Evolutionary conservation across 2,113 vertebrate genomes (phyloP).

Genomic region (Tyto alba): DNA sequence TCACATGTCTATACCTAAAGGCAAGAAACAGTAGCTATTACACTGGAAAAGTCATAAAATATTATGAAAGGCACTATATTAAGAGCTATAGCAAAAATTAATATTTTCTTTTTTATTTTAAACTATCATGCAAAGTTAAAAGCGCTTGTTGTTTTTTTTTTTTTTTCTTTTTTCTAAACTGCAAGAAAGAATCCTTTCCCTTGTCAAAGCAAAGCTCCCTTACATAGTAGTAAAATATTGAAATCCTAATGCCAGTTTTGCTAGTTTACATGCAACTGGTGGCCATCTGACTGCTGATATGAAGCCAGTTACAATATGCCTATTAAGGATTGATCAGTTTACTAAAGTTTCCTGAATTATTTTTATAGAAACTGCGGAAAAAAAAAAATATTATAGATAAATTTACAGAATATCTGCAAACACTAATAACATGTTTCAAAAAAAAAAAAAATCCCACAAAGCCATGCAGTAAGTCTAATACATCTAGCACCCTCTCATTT

Average conservation of each 20-base stretch:
- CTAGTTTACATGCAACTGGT: background rate
- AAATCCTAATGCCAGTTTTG: background rate
- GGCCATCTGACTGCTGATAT: background rate
- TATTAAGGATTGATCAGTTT: background rate
- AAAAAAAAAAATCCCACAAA: background rate
- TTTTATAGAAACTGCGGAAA: background rate
- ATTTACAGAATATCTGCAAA: background rate
- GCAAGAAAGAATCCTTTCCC: background rate
- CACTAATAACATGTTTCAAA: background rate
- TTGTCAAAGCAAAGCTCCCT: background rate
- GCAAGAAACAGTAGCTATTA: background rate
- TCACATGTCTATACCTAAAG: background rate
- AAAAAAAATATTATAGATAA: background rate
- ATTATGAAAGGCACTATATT: background rate
- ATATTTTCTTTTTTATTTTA: background rate
- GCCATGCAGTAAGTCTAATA: background rate
- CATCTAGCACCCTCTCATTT: background rate
- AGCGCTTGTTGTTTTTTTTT: background rate
- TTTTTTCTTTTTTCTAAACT: background rate
- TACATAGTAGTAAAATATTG: background rate
- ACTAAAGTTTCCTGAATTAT: background rate
- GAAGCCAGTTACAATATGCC: background rate
- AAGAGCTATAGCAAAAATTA: background rate
- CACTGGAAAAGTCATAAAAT: background rate
- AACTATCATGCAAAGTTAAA: background rate